phyloP scores from a whole-genome alignment of 35 echinoderm and acorn worm genomes.

The Heliocidaris tuberculata region DNA sequence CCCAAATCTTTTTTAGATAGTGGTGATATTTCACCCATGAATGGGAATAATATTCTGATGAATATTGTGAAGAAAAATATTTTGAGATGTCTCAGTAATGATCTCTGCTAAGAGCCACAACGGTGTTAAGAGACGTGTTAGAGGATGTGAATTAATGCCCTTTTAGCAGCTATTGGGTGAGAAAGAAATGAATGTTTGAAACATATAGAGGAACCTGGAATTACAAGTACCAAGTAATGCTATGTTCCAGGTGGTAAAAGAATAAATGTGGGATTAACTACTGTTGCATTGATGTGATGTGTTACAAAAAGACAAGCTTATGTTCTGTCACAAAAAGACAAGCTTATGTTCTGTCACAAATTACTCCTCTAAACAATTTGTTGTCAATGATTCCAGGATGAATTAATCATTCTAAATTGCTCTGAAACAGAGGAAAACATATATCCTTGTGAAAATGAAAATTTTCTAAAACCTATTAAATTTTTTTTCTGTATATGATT shows the following conservation, averaged over 20 bases:
- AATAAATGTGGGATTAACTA: background rate
- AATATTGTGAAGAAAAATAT: background rate
- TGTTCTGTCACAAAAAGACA: no score
- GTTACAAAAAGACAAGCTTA: no score
- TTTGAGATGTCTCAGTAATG: background rate
- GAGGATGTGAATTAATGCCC: background rate
- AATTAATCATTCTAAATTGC: no score
- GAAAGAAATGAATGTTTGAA: background rate
- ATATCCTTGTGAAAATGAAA: no score
- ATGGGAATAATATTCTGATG: background rate
- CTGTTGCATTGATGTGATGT: background rate
- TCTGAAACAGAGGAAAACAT: no score
- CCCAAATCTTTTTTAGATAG: background rate
- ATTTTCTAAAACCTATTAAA: no score
- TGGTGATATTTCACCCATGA: background rate
- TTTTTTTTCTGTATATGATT: no score
- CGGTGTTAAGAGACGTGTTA: background rate
- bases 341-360: no score
- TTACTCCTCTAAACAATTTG: no score
- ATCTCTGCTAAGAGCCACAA: background rate
- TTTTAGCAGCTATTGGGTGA: background rate
- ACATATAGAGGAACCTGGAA: background rate
- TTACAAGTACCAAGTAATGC: background rate
- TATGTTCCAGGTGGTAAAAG: background rate
- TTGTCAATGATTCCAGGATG: no score